phyloP scores from a whole-genome alignment of 2,113 vertebrate species.

The Tyto alba region DNA sequence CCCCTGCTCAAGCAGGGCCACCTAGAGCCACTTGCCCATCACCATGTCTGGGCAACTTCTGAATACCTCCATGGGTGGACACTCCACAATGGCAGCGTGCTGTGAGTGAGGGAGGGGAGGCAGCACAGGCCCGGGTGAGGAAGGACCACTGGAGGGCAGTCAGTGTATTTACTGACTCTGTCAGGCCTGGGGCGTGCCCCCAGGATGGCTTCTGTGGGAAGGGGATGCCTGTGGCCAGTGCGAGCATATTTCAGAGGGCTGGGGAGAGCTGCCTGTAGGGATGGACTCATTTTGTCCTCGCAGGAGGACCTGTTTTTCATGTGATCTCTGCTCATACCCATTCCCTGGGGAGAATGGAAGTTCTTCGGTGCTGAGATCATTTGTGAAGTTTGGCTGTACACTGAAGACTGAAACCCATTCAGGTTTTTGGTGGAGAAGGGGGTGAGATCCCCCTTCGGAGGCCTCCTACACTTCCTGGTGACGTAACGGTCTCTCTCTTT shows the following conservation, averaged over 20 bases:
- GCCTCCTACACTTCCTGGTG: background rate
- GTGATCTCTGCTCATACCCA: background rate
- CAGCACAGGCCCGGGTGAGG: background rate
- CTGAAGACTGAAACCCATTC: background rate
- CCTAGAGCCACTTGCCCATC: background rate
- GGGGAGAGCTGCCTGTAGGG: background rate
- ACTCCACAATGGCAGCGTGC: background rate
- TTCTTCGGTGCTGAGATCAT: background rate
- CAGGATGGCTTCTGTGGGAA: background rate
- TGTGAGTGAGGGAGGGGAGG: background rate
- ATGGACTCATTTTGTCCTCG: background rate
- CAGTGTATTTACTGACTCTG: background rate
- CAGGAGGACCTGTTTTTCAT: background rate
- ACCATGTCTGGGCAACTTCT: background rate
- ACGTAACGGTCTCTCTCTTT: conserved; percentile 36
- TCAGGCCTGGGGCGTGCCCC: rapidly evolving
- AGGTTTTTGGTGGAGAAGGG: conserved; percentile 1
- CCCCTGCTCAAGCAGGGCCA: background rate
- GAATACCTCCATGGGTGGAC: background rate
- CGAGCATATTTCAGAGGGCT: background rate
- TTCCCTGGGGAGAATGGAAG: background rate
- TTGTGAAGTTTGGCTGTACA: background rate
- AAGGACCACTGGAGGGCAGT: background rate
- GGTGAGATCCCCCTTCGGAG: background rate
- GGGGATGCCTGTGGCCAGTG: background rate